Evolutionary conservation across 1,140 invertebrate species (phyloP), one percentile per base, ranked within the genome.

Genomic region (Asobara japonica): DNA sequence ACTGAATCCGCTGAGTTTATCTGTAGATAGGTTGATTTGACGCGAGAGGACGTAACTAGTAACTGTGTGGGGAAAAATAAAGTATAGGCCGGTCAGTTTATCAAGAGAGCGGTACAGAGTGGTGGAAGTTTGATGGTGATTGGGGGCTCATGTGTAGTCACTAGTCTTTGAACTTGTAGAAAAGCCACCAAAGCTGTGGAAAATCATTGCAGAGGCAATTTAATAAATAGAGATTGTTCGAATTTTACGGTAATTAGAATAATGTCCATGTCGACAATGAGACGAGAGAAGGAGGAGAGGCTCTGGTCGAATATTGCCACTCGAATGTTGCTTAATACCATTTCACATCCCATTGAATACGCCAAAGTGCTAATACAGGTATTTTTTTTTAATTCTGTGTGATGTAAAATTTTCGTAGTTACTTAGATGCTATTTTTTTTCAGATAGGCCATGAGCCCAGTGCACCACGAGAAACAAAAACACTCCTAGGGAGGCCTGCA

Each of bases 391-490:
- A 45, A n/a, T 16, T 10, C 20, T n/a, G 41, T 68, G 13, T 38
- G 69, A 51, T 48, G 27, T n/a, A 33, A 25, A 2, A 69, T 36
- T 25, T 71, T 65, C n/a, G 11, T 74, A 11, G 38, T 72, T 74
- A 72, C 60, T 64, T 27, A 11, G 20, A 41, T 67, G 16, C 13
- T 73, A 7, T 41, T 69, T 66, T 56, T 73, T 83, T 84, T 73
- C 79, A 96, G 90, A 90, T 96, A 76, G 95, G 94, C 20, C 92
- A 96, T 88, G 96, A 97, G 84, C 96, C 96, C 0, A 89, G 97
- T 71, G 82, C 91, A 56, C 92, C 96, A 2, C 89, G 90, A 78
- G 90, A 91, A 33, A 92, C 93, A 0, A 92, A 88, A 66, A 95
- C 93, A 18, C 81, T 97, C 18, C 92, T 96, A 80, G 93, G 95